Conservation (phyloP, 1,140 invertebrate genomes). For the Drosophila mauritiana region DNA sequence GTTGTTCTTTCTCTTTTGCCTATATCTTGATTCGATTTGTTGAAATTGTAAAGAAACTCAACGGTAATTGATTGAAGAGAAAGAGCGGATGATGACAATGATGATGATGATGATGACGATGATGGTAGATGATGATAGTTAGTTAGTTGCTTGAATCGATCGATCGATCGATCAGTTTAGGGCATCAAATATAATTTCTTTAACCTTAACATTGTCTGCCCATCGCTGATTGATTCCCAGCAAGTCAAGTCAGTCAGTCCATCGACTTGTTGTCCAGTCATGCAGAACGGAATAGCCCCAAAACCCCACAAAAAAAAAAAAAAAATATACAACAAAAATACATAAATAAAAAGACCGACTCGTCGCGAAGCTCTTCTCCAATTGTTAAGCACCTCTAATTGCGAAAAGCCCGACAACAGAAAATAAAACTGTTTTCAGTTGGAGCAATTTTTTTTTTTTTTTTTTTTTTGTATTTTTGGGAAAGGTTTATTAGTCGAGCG, state of each 20-base stretch:
- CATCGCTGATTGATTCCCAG: slow-evolving; percentile 48
- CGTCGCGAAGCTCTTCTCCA: slow-evolving; percentile 30
- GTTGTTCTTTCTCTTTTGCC: slow-evolving; percentile 32
- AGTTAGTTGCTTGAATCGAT: slow-evolving; percentile 36
- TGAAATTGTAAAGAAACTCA: slow-evolving; percentile 40
- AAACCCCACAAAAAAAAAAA: slow-evolving; percentile 2
- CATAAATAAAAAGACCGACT: slow-evolving; percentile 31
- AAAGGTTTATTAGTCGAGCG: slow-evolving; percentile 26
- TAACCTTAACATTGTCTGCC: slow-evolving; percentile 46
- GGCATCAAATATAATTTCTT: slow-evolving; percentile 55
- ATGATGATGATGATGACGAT: slow-evolving; percentile 13
- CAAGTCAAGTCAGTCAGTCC: slow-evolving; percentile 31
- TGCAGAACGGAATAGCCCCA: slow-evolving; percentile 46
- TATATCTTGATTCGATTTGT: slow-evolving; percentile 38
- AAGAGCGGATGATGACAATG: slow-evolving; percentile 22
- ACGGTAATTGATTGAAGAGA: slow-evolving; percentile 49
- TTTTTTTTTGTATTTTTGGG: neutral
- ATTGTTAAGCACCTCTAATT: slow-evolving; percentile 45
- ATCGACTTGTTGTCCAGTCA: slow-evolving; percentile 52
- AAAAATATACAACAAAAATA: slow-evolving; percentile 14
- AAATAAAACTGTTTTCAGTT: slow-evolving; percentile 38
- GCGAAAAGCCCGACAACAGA: slow-evolving; percentile 27
- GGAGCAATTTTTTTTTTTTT: slow-evolving; percentile 8
- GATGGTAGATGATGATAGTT: slow-evolving; percentile 15
- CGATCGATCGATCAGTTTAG: slow-evolving; percentile 49